These are phyloP conservation scores for human (Homo sapiens) DNA, from an alignment of 2,113 vertebrate genomes.

Conservation along the genomic window DNA sequence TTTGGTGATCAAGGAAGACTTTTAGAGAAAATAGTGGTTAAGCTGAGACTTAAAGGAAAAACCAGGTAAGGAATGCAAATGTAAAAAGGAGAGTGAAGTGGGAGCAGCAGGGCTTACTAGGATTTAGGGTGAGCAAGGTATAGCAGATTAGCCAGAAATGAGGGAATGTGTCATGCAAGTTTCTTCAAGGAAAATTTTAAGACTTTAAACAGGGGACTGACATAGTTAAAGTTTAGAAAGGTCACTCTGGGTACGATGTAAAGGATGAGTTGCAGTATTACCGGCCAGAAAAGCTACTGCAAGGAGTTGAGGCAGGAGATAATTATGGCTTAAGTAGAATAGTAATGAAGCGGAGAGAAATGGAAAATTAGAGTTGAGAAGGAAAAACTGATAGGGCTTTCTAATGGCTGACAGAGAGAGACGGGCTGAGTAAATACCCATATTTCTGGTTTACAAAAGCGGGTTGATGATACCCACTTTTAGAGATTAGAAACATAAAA, in stretches of 20 bases:
- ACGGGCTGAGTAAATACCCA: neutral
- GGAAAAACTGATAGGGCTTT: neutral
- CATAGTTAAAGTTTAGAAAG: neutral
- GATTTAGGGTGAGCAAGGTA: neutral
- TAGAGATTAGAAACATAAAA: conserved; percentile 15
- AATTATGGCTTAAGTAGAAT: neutral
- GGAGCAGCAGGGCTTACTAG: neutral
- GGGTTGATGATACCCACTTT: neutral
- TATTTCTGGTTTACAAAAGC: neutral
- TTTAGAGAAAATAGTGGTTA: neutral
- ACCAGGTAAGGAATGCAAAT: neutral
- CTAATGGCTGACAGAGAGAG: neutral
- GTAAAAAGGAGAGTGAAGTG: neutral
- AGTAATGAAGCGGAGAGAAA: neutral
- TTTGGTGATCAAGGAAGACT: neutral
- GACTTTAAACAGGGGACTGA: neutral
- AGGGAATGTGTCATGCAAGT: neutral
- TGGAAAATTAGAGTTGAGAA: neutral
- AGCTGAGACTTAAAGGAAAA: conserved; percentile 5
- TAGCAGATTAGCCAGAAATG: neutral
- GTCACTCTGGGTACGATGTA: neutral
- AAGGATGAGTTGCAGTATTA: neutral
- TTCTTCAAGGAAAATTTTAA: conserved; percentile 25
- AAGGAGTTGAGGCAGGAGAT: neutral
- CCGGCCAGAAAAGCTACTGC: neutral